A percentile compares a stretch with the other conserved stretches of the same genome.
These are phyloP conservation scores for Hipparchia sbordonii DNA, from an alignment of 2,888 invertebrate genomes.

Conservation along the genomic window DNA sequence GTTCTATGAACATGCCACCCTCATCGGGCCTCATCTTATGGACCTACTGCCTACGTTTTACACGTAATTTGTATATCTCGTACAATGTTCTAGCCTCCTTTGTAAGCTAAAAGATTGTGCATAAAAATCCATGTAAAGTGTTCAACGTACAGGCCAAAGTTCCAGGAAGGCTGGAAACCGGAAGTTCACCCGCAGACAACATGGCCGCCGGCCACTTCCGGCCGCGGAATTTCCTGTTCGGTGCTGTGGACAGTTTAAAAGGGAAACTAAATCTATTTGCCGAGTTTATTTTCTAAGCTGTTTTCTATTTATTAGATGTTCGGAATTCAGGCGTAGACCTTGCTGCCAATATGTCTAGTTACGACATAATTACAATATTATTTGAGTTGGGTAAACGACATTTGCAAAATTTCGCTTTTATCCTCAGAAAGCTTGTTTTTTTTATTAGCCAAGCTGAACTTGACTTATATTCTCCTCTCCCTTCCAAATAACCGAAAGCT, in stretches of 20 bases:
- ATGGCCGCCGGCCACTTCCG: slow-evolving; percentile 70
- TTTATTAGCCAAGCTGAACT: no score
- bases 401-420: no score
- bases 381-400: no score
- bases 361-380: background rate
- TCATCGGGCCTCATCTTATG: no score
- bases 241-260: slow-evolving; percentile 44
- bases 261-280: slow-evolving; percentile 38
- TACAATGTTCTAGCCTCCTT: no score
- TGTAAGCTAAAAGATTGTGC: slow-evolving; percentile 29
- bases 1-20: no score
- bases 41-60: no score
- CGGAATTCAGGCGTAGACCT: background rate
- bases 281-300: slow-evolving; percentile 23
- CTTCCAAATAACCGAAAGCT: no score
- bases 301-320: slow-evolving; percentile 4
- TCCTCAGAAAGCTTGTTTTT: no score
- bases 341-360: background rate
- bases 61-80: no score
- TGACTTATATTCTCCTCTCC: no score
- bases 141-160: slow-evolving; percentile 42
- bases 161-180: slow-evolving; percentile 53
- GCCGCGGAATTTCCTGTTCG: slow-evolving; percentile 47
- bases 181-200: slow-evolving; percentile 68
- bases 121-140: slow-evolving; percentile 42